phyloP scores from a whole-genome alignment of 2,113 vertebrate species.

The Cyprinus carpio region DNA sequence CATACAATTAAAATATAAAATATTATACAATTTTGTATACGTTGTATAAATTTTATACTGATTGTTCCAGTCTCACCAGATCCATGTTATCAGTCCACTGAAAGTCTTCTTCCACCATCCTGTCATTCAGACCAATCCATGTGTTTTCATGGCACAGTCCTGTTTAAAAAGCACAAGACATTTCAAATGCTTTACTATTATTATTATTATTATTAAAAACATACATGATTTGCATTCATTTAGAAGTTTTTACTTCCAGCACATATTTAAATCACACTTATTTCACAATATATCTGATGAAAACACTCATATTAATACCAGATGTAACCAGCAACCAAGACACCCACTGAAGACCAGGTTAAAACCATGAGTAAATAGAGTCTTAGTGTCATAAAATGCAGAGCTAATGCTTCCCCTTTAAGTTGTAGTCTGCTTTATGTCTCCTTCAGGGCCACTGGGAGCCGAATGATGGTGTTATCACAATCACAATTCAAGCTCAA shows the following conservation, averaged over 20 bases:
- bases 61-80: conserved; percentile 78
- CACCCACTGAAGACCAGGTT: background rate
- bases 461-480: conserved; percentile 21
- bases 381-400: background rate
- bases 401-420: background rate
- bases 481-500: conserved; percentile 22
- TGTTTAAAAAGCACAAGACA: conserved; percentile 54
- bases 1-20: background rate
- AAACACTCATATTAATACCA: background rate
- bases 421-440: background rate
- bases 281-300: background rate
- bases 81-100: conserved; percentile 95
- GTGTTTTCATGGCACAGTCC: conserved; percentile 93
- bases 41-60: background rate
- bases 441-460: background rate
- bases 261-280: background rate
- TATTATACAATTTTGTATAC: background rate
- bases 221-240: background rate
- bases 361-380: background rate
- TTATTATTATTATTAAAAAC: too few species aligned
- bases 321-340: background rate
- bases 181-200: background rate
- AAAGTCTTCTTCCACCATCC: conserved; percentile 96
- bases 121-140: conserved; percentile 94
- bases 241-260: background rate